Base-by-base conservation (phyloP, 1,140 invertebrate species). In the Drosophila melanogaster region DNA sequence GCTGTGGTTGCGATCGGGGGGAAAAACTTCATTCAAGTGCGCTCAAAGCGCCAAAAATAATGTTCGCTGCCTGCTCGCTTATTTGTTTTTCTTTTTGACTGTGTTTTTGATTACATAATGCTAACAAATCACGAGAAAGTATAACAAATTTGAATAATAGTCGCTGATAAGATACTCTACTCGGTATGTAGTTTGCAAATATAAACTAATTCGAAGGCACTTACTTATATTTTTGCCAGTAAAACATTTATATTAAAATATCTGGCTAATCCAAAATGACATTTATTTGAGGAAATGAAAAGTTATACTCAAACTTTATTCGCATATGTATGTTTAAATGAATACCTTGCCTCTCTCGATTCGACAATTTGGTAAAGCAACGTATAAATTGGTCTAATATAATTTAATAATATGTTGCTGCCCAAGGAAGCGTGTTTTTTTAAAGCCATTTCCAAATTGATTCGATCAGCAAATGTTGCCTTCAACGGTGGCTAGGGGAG, bases 81-180 rank as follows among this genome's bases (percentile, higher is more conserved):
- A 37, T 57, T 70, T 70, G 66, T 69, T 70, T 47, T 49, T n/a
- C n/a, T n/a, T 2, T 22, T 15, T 38, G 17, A 12, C 17, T n/a
- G n/a, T 26, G 41, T 56, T 38, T 69, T 70, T 38, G 66, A 70
- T 70, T 70, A 37, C 65, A 70, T 70, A 70, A 70, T 70, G 26
- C 62, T 57, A 57, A 69, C 64, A 70, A 70, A 70, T 70, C 66
- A 70, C 65, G 67, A 70, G 64, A 70, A 70, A 70, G 64, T 70
- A 70, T 70, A 70, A 70, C 67, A 49, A 70, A 70, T 49, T n/a
- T 19, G 35, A 0, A 70, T 40, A 15, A 0, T 49, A 57, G 67
- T 49, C 67, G 67, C 5, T 47, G 5, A 70, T 40, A 33, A 22
- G 37, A 70, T 70, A 70, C 67, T 35, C 67, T 44, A 44, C 17